phyloP scores from a whole-genome alignment of 2,888 invertebrate species.

The Agelastica alni region DNA sequence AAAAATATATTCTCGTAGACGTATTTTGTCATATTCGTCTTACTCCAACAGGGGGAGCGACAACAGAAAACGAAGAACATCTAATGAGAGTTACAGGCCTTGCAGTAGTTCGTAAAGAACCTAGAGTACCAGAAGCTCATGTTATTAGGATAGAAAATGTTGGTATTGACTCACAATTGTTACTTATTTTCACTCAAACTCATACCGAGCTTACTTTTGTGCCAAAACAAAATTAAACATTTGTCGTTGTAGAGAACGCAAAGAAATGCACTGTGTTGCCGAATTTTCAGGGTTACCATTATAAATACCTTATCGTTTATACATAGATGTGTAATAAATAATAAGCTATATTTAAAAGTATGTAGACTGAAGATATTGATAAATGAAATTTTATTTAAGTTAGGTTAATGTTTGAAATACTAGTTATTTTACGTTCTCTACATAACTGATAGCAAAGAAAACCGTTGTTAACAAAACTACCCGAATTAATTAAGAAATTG shows the following conservation, averaged over 20 bases:
- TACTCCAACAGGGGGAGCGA: slow-evolving; percentile 63
- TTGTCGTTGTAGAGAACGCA: not conserved
- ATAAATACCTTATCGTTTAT: no score
- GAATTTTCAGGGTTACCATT: no score
- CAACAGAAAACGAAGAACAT: slow-evolving; percentile 63
- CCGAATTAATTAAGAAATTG: no score
- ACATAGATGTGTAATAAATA: no score
- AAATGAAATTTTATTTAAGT: no score
- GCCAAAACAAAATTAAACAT: slow-evolving; percentile 49
- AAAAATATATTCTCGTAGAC: slow-evolving; percentile 70
- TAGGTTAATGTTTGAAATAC: no score
- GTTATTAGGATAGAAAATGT: slow-evolving; percentile 68
- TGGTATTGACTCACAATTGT: slow-evolving; percentile 71
- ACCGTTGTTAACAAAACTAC: no score
- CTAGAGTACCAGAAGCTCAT: slow-evolving; percentile 61
- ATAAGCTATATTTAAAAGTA: no score
- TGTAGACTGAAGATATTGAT: no score
- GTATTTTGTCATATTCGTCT: slow-evolving; percentile 70
- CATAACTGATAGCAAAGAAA: no score
- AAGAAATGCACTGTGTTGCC: no score
- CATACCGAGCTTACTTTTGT: slow-evolving; percentile 69
- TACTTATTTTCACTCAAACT: slow-evolving; percentile 67
- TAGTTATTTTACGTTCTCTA: no score
- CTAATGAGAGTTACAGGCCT: slow-evolving; percentile 71
- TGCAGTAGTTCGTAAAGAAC: slow-evolving; percentile 67